Conservation (phyloP, 1,140 invertebrate genomes). For the Holcopasites calliopsidis region DNA sequence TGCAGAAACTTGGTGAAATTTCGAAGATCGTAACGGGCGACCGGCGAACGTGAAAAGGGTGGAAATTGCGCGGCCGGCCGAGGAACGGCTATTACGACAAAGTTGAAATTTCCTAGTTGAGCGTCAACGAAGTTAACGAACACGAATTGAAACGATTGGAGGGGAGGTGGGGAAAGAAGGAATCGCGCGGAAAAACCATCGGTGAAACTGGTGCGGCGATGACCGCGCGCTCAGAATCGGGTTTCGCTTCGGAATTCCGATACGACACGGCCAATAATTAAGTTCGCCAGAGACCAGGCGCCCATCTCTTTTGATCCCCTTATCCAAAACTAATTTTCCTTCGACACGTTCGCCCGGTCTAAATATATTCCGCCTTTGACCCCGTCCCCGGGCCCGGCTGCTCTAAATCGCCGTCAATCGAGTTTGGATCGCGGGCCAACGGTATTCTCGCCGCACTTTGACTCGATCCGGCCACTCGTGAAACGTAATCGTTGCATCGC, state of each 20-base stretch:
- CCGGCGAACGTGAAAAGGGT: conserved; percentile 34
- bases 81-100: background rate
- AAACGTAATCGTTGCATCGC: background rate
- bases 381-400: conserved; percentile 6
- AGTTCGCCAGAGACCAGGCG: conserved; percentile 3
- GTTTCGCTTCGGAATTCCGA: conserved; percentile 22
- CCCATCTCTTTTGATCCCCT: conserved; percentile 41
- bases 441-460: background rate
- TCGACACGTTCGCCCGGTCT: conserved; percentile 21
- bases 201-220: background rate
- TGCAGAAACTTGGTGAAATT: conserved; percentile 43
- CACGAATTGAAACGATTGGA: conserved; percentile 17
- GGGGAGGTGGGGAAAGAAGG: conserved; percentile 4
- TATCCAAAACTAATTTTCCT: conserved; percentile 57
- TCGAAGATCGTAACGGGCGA: conserved; percentile 41
- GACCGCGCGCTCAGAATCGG: background rate
- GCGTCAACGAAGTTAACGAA: conserved; percentile 53
- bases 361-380: conserved; percentile 53
- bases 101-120: conserved; percentile 51
- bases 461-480: background rate
- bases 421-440: background rate
- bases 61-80: conserved; percentile 41
- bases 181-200: background rate
- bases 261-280: conserved; percentile 39
- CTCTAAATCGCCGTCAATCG: conserved; percentile 8